Evolutionary conservation across 2,888 invertebrate genomes (phyloP).

Genomic region (Pteria penguin): DNA sequence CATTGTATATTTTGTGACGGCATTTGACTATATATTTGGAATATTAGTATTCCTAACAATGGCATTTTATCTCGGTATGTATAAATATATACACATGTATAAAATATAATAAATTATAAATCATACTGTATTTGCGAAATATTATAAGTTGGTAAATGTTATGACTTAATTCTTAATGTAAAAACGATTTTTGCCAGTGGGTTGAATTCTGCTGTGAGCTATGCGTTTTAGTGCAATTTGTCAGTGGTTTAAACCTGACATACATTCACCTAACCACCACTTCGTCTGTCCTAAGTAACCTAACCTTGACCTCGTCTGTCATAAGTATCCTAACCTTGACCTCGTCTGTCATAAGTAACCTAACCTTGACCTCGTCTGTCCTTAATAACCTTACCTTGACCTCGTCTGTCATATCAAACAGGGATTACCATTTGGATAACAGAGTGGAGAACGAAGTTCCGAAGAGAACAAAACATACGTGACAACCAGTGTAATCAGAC

Average conservation of each 20-base stretch:
- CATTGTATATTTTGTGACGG: constrained; percentile 91
- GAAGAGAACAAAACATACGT: constrained; percentile 94
- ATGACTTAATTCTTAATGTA: too few species aligned
- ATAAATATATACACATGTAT: too few species aligned
- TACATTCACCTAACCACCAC: neutral
- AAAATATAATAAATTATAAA: too few species aligned
- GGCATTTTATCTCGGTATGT: neutral
- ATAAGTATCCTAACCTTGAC: neutral
- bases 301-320: neutral
- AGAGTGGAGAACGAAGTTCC: constrained; percentile 98
- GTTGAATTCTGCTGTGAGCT: too few species aligned
- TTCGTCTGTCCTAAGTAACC: neutral
- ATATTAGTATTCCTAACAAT: constrained; percentile 88
- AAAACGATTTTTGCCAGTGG: too few species aligned
- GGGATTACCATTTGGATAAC: constrained; percentile 93
- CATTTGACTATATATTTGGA: constrained; percentile 96
- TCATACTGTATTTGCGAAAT: too few species aligned
- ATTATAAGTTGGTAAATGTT: too few species aligned
- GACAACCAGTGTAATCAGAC: constrained; percentile 95
- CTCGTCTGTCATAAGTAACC: neutral
- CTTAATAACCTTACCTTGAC: too few species aligned
- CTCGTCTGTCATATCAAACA: constrained; percentile 79
- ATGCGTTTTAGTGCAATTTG: too few species aligned
- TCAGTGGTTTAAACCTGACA: too few species aligned
- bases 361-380: too few species aligned